Evolutionary conservation across 2,888 invertebrate genomes (phyloP).

Genomic region (Junonia oenone): DNA sequence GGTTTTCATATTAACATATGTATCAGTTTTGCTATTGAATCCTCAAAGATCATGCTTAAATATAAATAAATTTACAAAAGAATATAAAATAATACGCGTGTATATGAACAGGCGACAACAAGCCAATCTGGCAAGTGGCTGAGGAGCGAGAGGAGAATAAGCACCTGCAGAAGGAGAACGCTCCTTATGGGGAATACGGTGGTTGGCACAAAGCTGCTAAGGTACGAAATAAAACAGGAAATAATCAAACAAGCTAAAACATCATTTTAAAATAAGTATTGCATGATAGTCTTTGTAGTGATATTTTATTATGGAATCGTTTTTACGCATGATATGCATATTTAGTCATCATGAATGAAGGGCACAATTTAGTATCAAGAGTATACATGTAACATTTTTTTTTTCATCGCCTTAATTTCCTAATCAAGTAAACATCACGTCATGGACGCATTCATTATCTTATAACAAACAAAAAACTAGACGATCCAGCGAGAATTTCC

Average conservation of each 20-base stretch:
- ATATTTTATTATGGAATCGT: neutral
- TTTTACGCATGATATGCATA: neutral
- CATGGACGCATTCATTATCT: too few relatives aligned
- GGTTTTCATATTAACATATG: too few relatives aligned
- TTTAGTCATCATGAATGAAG: neutral
- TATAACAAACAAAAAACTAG: too few relatives aligned
- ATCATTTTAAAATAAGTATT: neutral
- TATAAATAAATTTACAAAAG: slow-evolving; percentile 13
- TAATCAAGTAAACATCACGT: neutral
- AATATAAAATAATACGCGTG: slow-evolving; percentile 15
- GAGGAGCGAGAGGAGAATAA: slow-evolving; percentile 99
- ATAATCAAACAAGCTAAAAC: neutral
- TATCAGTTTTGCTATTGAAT: too few relatives aligned
- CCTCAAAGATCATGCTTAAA: slow-evolving; percentile 22
- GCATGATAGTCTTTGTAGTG: neutral
- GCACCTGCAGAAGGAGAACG: slow-evolving; percentile 90
- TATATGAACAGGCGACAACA: slow-evolving; percentile 87
- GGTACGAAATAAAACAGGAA: slow-evolving; percentile 31
- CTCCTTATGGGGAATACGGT: slow-evolving; percentile 94
- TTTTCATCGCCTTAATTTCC: neutral
- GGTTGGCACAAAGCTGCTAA: slow-evolving; percentile 99
- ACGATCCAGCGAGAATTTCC: too few relatives aligned
- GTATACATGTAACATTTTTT: neutral
- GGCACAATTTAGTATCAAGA: neutral
- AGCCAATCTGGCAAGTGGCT: slow-evolving; percentile 98